A percentile compares a stretch with the other conserved stretches of the same genome.
phyloP scores from a whole-genome alignment of 2,888 invertebrate genomes.

The Perdita meconis region DNA sequence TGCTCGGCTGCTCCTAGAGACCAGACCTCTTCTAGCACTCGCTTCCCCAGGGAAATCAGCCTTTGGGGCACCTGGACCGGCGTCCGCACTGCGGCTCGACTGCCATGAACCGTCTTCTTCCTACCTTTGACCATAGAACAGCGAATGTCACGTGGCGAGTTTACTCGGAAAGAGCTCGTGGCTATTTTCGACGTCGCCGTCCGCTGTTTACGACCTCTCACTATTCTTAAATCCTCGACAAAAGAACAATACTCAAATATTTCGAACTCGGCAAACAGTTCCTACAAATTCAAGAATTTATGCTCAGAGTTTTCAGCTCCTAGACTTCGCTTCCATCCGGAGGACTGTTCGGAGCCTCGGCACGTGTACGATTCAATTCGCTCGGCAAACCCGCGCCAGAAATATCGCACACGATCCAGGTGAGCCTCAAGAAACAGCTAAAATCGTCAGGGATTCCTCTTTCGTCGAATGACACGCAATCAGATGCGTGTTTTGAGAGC shows the following conservation, averaged over 20 bases:
- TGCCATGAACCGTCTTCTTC: slow-evolving; percentile 44
- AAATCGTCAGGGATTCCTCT: neutral
- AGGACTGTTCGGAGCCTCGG: neutral
- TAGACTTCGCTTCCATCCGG: no score
- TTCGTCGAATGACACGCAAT: neutral
- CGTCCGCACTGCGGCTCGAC: slow-evolving; percentile 33
- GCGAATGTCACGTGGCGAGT: slow-evolving; percentile 30
- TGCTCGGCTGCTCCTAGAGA: slow-evolving; percentile 39
- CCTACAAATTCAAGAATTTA: no score
- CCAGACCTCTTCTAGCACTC: slow-evolving; percentile 26
- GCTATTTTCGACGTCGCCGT: neutral
- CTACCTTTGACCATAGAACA: slow-evolving; percentile 26
- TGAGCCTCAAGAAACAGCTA: neutral
- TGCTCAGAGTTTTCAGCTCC: no score
- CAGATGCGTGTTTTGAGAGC: neutral
- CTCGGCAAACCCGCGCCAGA: slow-evolving; percentile 21
- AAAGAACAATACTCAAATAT: neutral
- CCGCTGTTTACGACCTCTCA: neutral
- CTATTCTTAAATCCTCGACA: no score
- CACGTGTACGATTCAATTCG: neutral
- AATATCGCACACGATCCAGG: slow-evolving; percentile 3
- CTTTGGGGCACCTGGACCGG: slow-evolving; percentile 12
- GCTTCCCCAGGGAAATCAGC: slow-evolving; percentile 28
- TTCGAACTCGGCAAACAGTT: no score
- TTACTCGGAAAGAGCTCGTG: neutral